Base-by-base conservation (phyloP, 2,113 vertebrate genomes). In the Vidua chalybeata region DNA sequence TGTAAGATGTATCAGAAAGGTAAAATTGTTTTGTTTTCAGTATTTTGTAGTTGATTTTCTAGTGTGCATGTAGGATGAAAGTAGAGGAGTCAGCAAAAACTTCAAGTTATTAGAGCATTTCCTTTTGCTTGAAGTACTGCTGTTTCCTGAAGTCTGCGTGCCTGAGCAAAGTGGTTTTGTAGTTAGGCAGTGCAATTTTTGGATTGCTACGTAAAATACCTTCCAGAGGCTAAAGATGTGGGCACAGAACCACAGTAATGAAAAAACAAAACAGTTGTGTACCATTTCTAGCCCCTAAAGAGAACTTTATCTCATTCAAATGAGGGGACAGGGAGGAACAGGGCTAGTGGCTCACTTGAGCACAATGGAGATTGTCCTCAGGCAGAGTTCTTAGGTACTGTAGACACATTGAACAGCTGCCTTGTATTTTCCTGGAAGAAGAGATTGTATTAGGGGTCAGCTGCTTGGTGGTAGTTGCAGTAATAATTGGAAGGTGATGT, bases 261-360 rank as follows among this genome's bases (percentile, higher is more conserved):
- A 73, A 24, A 71, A 43, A 64, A 23, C n/a, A 37, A 79, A 87
- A 35, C 35, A 35, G 58, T 72, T n/a, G 5, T 61, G 17, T 64
- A 49, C 5, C 22, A 9, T n/a, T 95, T 90, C 46, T 30, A 49
- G 19, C 28, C 27, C 10, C 43, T 92, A 35, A 83, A 85, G 54
- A 76, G 43, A 74, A 54, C 7, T 79, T 56, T 17, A 20, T 37
- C 63, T 84, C 5, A 4, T 72, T 89, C 49, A 80, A 2, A 39
- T 49, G 22, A 3, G 2, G 3, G 1, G 5, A 1, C 5, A 7
- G 11, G 12, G 10, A 33, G 3, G 15, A 41, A 3, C 24, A 52
- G 46, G 31, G 19, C 30, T 61, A 15, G 28, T 64, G 52, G 46
- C 35, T 86, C n/a, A 73, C 33, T 58, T 66, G 37, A 69, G 24